Evolutionary conservation across 2,888 invertebrate species (phyloP).

Genomic region (Drosophila flavopinicola): DNA sequence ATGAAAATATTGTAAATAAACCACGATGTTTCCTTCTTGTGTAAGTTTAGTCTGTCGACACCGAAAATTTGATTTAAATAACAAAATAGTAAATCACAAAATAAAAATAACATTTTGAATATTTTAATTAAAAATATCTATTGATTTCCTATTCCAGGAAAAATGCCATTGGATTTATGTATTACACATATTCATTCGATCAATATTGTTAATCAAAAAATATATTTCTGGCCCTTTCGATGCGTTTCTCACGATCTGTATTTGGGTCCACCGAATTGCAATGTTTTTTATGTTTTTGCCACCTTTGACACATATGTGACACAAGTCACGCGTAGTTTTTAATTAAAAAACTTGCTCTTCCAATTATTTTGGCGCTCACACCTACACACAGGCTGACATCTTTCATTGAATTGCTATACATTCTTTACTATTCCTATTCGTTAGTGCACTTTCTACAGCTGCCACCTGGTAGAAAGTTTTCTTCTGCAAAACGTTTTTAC

Average conservation of each 20-base stretch:
- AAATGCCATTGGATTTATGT: too few species aligned
- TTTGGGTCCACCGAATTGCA: conserved; percentile 1
- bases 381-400: conserved; percentile 20
- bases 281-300: conserved; percentile 27
- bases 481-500: conserved; percentile 2
- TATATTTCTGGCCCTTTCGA: not conserved
- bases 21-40: too few species aligned
- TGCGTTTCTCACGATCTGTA: conserved; percentile 3
- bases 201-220: not conserved
- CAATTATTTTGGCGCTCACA: conserved; percentile 63
- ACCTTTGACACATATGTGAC: conserved; percentile 63
- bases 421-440: conserved; percentile 28
- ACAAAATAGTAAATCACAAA: too few species aligned
- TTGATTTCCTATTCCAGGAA: too few species aligned
- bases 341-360: conserved; percentile 77
- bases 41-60: too few species aligned
- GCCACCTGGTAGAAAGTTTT: conserved; percentile 19
- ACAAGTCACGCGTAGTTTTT: conserved; percentile 74
- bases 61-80: too few species aligned
- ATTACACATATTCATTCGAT: too few species aligned
- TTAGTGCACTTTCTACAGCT: conserved; percentile 27
- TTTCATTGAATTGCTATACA: conserved; percentile 57
- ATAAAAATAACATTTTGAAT: too few species aligned
- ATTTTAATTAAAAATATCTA: too few species aligned
- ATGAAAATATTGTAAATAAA: not conserved